phyloP scores from a whole-genome alignment of 1,140 invertebrate species.

The Eumeta japonica region DNA sequence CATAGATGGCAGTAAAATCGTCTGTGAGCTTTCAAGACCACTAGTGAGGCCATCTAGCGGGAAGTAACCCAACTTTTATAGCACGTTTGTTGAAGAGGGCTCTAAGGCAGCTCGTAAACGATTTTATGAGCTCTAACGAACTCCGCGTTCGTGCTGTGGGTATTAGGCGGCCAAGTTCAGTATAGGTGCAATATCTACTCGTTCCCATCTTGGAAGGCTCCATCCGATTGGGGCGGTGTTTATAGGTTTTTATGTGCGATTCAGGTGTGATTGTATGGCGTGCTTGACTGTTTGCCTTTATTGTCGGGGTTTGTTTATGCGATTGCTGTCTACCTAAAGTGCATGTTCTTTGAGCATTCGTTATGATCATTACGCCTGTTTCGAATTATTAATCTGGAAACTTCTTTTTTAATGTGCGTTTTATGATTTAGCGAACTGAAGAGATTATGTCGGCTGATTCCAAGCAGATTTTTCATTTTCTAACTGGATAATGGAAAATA shows the following conservation, averaged over 20 bases:
- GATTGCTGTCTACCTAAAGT: constrained; percentile 56
- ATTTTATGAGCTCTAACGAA: constrained; percentile 52
- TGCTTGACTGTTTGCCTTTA: constrained; percentile 56
- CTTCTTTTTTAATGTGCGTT: no score
- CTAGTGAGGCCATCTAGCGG: constrained; percentile 54
- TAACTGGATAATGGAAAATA: no score
- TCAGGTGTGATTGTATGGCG: constrained; percentile 57
- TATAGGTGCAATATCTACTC: constrained; percentile 43
- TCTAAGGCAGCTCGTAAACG: constrained; percentile 55
- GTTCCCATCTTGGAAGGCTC: constrained; percentile 41
- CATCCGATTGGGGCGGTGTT: constrained; percentile 53
- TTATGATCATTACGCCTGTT: constrained; percentile 56
- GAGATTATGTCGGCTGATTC: no score
- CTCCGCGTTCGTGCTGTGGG: constrained; percentile 39
- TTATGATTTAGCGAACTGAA: neutral
- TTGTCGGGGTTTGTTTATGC: constrained; percentile 58
- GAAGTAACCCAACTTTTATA: constrained; percentile 54
- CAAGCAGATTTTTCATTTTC: no score
- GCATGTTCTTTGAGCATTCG: constrained; percentile 47
- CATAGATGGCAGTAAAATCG: constrained; percentile 56
- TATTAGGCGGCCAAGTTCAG: constrained; percentile 51
- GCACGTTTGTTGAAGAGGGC: constrained; percentile 54
- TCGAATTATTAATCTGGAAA: constrained; percentile 44
- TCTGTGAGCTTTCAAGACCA: constrained; percentile 38
- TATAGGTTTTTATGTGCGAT: constrained; percentile 55